A percentile compares a stretch with the other conserved stretches of the same genome.
Conservation (phyloP, 1,140 invertebrate species). For the Chelonus insularis region DNA sequence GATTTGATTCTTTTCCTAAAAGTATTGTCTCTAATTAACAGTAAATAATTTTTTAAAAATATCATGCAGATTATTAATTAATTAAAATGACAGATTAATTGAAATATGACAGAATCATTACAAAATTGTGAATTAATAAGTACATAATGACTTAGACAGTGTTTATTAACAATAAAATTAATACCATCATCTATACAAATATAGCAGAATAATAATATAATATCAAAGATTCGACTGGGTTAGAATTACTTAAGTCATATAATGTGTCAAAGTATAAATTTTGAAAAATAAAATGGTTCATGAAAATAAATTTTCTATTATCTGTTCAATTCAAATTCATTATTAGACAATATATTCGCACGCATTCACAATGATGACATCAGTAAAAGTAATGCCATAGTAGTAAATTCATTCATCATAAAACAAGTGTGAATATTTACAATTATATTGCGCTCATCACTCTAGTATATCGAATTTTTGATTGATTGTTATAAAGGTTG, state of each 20-base stretch:
- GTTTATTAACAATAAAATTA: constrained; percentile 47
- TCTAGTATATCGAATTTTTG: no score
- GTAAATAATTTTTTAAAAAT: no score
- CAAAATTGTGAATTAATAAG: background rate
- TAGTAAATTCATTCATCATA: background rate
- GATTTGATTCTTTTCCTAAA: no score
- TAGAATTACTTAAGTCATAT: no score
- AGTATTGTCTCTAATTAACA: no score
- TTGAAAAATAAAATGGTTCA: background rate
- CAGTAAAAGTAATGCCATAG: background rate
- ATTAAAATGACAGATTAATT: constrained; percentile 4
- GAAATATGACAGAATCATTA: background rate
- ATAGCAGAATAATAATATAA: constrained; percentile 23
- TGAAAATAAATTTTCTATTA: background rate
- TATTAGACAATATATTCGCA: background rate
- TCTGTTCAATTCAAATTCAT: background rate
- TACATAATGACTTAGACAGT: constrained; percentile 46
- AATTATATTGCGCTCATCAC: background rate
- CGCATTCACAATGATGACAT: background rate
- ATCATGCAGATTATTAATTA: background rate
- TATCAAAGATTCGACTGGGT: no score
- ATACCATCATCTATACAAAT: constrained; percentile 43
- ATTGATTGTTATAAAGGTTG: no score
- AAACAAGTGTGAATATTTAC: background rate
- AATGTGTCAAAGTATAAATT: background rate